Conservation (phyloP, 1,140 invertebrate species). For the Bombus terrestris region DNA sequence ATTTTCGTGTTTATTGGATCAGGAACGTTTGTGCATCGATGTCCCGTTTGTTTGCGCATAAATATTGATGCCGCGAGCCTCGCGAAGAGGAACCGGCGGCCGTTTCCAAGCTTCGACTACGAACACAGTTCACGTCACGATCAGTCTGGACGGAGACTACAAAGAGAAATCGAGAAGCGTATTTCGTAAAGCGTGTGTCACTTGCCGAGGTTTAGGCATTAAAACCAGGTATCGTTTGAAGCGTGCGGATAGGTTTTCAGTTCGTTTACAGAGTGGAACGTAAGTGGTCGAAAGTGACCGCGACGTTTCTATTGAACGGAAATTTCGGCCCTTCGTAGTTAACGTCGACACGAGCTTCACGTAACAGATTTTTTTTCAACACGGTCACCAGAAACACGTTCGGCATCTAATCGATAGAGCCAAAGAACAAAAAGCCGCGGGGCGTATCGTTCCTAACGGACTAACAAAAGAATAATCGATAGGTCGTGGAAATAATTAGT, state of each 20-base stretch:
- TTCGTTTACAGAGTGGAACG: background rate
- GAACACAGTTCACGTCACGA: too few species aligned
- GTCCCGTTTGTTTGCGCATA: constrained; percentile 54
- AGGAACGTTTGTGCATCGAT: constrained; percentile 32
- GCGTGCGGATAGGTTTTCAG: background rate
- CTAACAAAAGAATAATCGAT: constrained; percentile 56
- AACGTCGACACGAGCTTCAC: background rate
- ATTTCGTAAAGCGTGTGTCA: background rate
- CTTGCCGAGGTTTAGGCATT: constrained; percentile 5
- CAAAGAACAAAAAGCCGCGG: background rate
- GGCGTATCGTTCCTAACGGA: background rate
- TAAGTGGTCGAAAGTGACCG: background rate
- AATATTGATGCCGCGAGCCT: constrained; percentile 44
- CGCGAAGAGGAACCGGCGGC: constrained; percentile 19
- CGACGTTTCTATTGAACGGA: background rate
- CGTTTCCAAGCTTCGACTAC: constrained; percentile 21
- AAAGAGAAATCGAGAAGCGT: too few species aligned
- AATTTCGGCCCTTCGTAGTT: background rate
- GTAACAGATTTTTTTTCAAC: background rate
- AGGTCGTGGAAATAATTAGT: constrained; percentile 53
- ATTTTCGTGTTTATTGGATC: constrained; percentile 61
- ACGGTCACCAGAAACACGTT: background rate
- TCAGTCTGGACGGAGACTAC: too few species aligned
- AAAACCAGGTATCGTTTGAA: constrained; percentile 23
- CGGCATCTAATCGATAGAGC: background rate